These are phyloP conservation scores for Torymus tubicola DNA, from an alignment of 2,888 invertebrate genomes.

Conservation along the genomic window DNA sequence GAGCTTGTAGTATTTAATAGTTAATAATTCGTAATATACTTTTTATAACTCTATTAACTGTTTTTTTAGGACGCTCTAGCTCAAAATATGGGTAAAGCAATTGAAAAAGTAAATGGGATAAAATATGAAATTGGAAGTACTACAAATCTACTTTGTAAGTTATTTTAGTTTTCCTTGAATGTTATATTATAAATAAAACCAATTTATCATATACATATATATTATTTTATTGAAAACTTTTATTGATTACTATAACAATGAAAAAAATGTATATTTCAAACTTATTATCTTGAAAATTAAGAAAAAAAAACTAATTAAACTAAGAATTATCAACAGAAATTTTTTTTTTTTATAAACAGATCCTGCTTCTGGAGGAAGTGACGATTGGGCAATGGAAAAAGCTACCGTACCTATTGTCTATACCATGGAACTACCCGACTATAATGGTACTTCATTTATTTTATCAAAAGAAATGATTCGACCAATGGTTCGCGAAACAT, in stretches of 20 bases:
- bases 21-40: no score
- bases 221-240: no score
- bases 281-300: background rate
- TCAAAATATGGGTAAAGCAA: background rate
- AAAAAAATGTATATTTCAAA: no score
- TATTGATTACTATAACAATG: no score
- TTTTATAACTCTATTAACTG: background rate
- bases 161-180: background rate
- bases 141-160: constrained; percentile 31
- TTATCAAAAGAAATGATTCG: constrained; percentile 78
- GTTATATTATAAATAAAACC: background rate
- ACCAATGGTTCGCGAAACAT: constrained; percentile 79
- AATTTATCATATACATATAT: no score
- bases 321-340: background rate
- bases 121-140: constrained; percentile 20
- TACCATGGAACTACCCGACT: constrained; percentile 82
- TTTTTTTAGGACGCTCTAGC: constrained; percentile 29
- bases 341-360: constrained; percentile 69
- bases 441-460: constrained; percentile 77
- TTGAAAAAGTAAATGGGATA: background rate
- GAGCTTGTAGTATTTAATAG: background rate
- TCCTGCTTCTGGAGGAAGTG: constrained; percentile 80
- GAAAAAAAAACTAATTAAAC: background rate
- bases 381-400: constrained; percentile 81
- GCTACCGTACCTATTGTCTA: constrained; percentile 79